Evolutionary conservation across 2,888 invertebrate species (phyloP), one percentile per base, ranked within the genome.

Genomic region (Caenorhabditis sp.): DNA sequence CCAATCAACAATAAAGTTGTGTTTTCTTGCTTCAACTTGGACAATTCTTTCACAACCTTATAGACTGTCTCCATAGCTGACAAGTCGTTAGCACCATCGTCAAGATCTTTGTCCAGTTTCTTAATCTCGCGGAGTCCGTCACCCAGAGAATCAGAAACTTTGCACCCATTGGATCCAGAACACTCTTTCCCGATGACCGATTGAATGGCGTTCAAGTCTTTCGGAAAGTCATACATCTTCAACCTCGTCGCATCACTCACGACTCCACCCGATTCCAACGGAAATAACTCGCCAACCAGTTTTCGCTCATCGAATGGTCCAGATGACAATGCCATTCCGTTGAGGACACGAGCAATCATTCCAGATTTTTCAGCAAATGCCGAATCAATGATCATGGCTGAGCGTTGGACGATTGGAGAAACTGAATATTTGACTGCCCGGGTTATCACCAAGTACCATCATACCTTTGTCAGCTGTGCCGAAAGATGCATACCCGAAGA

Each of bases 141-240:
- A 12, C 38, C 12, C 12, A 38, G 2, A 2, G 38, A 38, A 38
- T 38, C 38, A 10, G 38, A 38, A 12, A 38, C 12, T 12, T 5
- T 38, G 38, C 38, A 38, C 12, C 38, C 38, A 38, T 38, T 38
- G 38, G 38, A 19, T 66, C 19, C 49, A 19, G 22, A 12, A 51
- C 66, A 66, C 51, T 66, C 22, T 47, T 31, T 24, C 14, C 24
- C 66, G 19, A 66, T 22, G 7, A 51, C 49, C 5, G n/a, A 14
- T 26, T 31, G 31, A 31, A 66, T 66, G 0, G 31, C 19, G 22
- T 1, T 19, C 8, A 66, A 19, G 35, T 47, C 49, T 22, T n/a
- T 51, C 0, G 0, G n/a, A 26, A 66, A 31, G 14, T 22, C 49
- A 10, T 14, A 12, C 12, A 47, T 47, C 3, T 66, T 31, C 28